Base-by-base conservation (phyloP, 2,888 invertebrate genomes). In the Epiblema foenella region DNA sequence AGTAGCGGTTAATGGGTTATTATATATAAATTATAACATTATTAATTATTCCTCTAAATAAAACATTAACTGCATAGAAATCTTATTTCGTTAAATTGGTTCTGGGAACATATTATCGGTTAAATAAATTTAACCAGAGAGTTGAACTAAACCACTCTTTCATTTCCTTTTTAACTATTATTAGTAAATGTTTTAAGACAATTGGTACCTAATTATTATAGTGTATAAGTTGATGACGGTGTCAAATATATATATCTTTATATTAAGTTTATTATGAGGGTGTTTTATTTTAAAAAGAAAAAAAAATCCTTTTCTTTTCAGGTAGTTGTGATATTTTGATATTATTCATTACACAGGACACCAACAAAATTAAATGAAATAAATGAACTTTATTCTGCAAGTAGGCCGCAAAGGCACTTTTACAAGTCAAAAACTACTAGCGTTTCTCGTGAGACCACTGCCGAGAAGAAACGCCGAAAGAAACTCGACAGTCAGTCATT, bases 201-300 rank as follows among this genome's bases (percentile, higher is more conserved):
- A 81, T 88, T 84, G 85, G 85, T 89, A 89, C 82, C 83, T 85
- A 83, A 80, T 82, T 79, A 76, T 74, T 76, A 78, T 78, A 77
- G 78, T 79, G 81, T 89, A 85, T 89, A 89, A 89, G 85, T 91
- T 92, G 91, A 91, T 92, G 92, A 91, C 91, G 80, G 89, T 91
- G 91, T 93, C 91, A 90, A 91, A 87, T 90, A 91, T 86, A 91
- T 86, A 87, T 89, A 89, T 89, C 89, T 92, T 91, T 90, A 85
- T 89, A 89, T 83, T 85, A 81, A 81, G 81, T 81, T 73, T 57
- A 69, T 37, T 71, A 78, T 73, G 15, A 24, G 2, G 69, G 77
- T 77, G 81, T 90, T 90, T 90, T 83, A 86, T 87, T 90, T 82
- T 8, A 17, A 67, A 29, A 17, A 15, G 18, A 46, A 49, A 9